A percentile compares a stretch with the other conserved stretches of the same genome.
Conservation (phyloP, 2,888 invertebrate species). For the Artemia sp. region DNA sequence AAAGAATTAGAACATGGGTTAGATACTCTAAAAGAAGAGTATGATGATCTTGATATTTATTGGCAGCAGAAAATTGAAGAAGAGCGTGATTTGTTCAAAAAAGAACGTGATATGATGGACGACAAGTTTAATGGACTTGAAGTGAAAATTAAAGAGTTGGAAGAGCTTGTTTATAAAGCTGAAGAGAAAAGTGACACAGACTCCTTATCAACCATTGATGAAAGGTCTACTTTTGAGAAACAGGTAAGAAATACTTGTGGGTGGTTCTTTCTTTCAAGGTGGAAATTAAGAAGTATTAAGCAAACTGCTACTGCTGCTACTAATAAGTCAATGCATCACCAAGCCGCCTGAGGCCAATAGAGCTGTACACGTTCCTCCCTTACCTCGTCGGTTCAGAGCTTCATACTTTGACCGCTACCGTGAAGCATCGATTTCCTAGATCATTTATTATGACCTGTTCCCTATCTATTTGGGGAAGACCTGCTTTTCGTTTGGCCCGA, state of each 20-base stretch:
- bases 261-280: too few relatives aligned
- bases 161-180: slow-evolving; percentile 43
- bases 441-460: too few relatives aligned
- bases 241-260: slow-evolving; percentile 29
- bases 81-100: slow-evolving; percentile 51
- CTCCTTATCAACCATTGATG: slow-evolving; percentile 57
- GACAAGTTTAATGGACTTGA: slow-evolving; percentile 56
- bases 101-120: slow-evolving; percentile 34
- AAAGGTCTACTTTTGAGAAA: slow-evolving; percentile 50
- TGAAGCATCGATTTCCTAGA: too few relatives aligned
- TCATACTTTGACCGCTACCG: too few relatives aligned
- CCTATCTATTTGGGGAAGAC: too few relatives aligned
- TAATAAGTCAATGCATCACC: too few relatives aligned
- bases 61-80: slow-evolving; percentile 61
- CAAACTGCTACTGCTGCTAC: too few relatives aligned
- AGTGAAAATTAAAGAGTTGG: slow-evolving; percentile 54
- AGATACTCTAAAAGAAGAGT: slow-evolving; percentile 55
- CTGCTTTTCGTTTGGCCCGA: too few relatives aligned
- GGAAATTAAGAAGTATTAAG: too few relatives aligned
- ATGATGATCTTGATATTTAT: slow-evolving; percentile 70
- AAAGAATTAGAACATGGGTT: slow-evolving; percentile 53
- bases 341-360: too few relatives aligned
- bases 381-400: too few relatives aligned
- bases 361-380: too few relatives aligned
- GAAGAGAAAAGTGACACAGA: slow-evolving; percentile 34